Evolutionary conservation across 2,888 invertebrate genomes (phyloP), one percentile per base, ranked within the genome.

Genomic region (Drosophila eohydei): DNA sequence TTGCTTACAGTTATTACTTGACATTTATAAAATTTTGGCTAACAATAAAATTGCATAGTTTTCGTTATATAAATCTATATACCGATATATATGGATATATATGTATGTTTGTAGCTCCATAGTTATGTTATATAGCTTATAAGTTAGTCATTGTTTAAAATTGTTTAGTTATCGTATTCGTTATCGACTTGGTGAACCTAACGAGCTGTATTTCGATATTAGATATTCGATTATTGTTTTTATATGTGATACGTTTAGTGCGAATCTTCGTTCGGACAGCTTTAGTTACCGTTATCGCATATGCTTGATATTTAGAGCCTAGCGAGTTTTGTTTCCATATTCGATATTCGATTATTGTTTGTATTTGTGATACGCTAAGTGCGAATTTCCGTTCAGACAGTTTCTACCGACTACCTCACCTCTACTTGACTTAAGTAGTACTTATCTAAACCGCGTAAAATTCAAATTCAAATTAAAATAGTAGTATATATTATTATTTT

Each of bases 1-100:
- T 77, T 58, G 59, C 66, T 67, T 74, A 79, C 76, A 74, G 71
- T 88, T 80, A 74, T 79, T 83, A 87, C 87, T 82, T 74, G 84
- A 83, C 85, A 84, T 74, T 90, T 90, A 78, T 89, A 90, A 80
- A 82, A 86, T 83, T 89, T 88, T 89, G 90, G 90, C 89, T 91
- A 88, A 88, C 89, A 89, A 84, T 89, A 86, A 88, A 83, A 91
- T 89, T 89, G 81, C 89, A 84, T 84, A 86, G 78, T 85, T 75
- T 50, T 66, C 66, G 52, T 67, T 62, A 80, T 74, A 59, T 83
- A 71, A 61, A 65, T 81, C 11, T 52, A 38, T 51, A 65, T 48
- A 48, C 36, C 36, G 51, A 57, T 61, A 63, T 54, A 54, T 41
- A 32, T 32, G 46, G 60, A 56, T 40, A 32, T 40, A 41, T 46